Base-by-base conservation (phyloP, 2,113 vertebrate genomes). In the Oncorhynchus gorbuscha region DNA sequence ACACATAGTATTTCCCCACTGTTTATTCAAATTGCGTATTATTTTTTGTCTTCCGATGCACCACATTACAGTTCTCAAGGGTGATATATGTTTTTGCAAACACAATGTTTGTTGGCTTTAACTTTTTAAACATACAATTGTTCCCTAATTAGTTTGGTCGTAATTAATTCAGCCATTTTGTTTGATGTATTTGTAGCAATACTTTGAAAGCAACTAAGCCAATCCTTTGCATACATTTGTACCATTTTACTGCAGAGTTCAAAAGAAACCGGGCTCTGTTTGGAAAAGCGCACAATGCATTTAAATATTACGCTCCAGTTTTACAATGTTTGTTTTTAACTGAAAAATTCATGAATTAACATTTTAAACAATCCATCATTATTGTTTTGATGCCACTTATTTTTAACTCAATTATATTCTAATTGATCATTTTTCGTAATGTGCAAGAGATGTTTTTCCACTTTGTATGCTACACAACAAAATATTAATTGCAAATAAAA, bases 61-160 rank as follows among this genome's bases (percentile, higher is more conserved):
- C 49, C 76, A 70, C 48, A 58, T 49, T 45, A 28, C 69, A 78
- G 75, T 67, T 89, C 92, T 90, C 89, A 64, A 62, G 90, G 88
- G 91, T 81, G 65, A 83, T 81, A 59, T 55, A 71, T 92, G 81
- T 49, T 70, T 45, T 26, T 26, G 3, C 14, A 84, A 91, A 85
- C 71, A 75, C 79, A 78, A 65, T 85, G 87, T 91, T 92, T 90
- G 81, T 88, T 83, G 76, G 85, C 82, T 90, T 89, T 89, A 87
- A 92, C 89, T 93, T 94, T 91, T 92, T 92, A 90, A 93, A 92
- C 85, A 92, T 90, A 85, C 91, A 92, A 92, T 93, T 93, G 91
- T 93, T 92, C 82, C 79, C 69, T 91, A 93, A 94, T 94, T 92
- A 93, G 90, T 81, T 78, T 48, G 76, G 85, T 87, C 68, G 86